These are phyloP conservation scores for Drosophila nigromelanica DNA, from an alignment of 1,140 invertebrate genomes.

Conservation along the genomic window DNA sequence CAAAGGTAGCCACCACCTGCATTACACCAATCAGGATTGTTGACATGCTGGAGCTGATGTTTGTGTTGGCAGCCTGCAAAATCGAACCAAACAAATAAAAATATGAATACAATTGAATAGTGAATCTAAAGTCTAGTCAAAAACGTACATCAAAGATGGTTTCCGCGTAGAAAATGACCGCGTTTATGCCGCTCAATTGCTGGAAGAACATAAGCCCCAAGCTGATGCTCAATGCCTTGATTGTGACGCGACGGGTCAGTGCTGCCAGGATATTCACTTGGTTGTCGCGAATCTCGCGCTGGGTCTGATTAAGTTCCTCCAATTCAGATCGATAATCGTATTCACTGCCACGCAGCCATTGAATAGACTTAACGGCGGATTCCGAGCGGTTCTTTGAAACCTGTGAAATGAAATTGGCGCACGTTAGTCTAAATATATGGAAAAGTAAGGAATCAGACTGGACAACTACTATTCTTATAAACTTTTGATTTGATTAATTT, in stretches of 20 bases:
- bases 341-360: slow-evolving; percentile 87
- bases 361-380: slow-evolving; percentile 87
- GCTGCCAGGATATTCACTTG: slow-evolving; percentile 85
- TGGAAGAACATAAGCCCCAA: slow-evolving; percentile 93
- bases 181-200: slow-evolving; percentile 93
- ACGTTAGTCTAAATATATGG: no score
- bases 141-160: slow-evolving; percentile 87
- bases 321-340: slow-evolving; percentile 87
- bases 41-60: slow-evolving; percentile 85
- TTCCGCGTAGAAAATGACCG: slow-evolving; percentile 92
- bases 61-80: slow-evolving; percentile 85
- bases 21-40: slow-evolving; percentile 92
- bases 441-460: no score
- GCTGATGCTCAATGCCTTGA: slow-evolving; percentile 89
- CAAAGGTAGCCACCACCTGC: slow-evolving; percentile 89
- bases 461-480: no score
- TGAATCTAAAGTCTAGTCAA: no score
- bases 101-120: neutral
- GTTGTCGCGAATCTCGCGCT: slow-evolving; percentile 85
- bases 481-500: no score
- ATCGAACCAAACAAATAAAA: neutral
- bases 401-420: slow-evolving; percentile 40
- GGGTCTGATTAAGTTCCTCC: slow-evolving; percentile 86
- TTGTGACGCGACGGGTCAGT: slow-evolving; percentile 86
- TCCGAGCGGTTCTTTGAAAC: slow-evolving; percentile 85